Evolutionary conservation across 2,113 vertebrate genomes (phyloP), one percentile per base, ranked within the genome.

Genomic region (Asarcornis scutulata): DNA sequence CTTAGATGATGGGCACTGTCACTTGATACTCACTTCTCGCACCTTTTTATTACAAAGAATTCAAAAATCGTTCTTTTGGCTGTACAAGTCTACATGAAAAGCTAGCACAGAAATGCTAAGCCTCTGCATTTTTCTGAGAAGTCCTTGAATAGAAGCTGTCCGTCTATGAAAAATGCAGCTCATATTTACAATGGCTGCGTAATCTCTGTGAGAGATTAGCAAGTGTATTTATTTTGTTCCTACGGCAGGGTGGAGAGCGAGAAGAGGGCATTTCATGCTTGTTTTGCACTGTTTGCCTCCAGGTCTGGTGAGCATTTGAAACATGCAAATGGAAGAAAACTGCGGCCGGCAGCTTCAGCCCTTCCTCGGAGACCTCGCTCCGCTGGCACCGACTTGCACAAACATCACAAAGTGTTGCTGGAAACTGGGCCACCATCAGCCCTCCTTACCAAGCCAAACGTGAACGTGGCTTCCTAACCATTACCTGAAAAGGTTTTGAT

Each of bases 191-290:
- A 56, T 59, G 74, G 80, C 77, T 58, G 58, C 55, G 88, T 94
- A 96, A 95, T 83, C 83, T 84, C 58, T 86, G 18, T 46, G 72
- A 83, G 66, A 96, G 83, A 95, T 94, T 93, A 93, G 59, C 55
- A 82, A 85, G 83, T 34, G 53, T 96, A 76, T 96, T 97, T 97
- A 84, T 94, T 96, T 88, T 94, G 90, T 48, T 75, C 76, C 29
- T 31, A 27, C 50, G 87, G 82, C 85, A 91, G 62, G 50, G 76
- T n/a, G 74, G 74, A 32, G 59, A 90, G 66, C 22, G 80, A 95
- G 66, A 92, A 53, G 48, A 82, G 36, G 94, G 88, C 11, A 23
- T 60, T 91, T 29, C 18, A 36, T 94, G 90, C 95, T 97, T 92
- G 79, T 62, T 96, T 91, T 93, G 77, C 58, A 36, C 44, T 95